phyloP scores from a whole-genome alignment of 2,797 vertebrate species.

The Pangasius macronema region DNA sequence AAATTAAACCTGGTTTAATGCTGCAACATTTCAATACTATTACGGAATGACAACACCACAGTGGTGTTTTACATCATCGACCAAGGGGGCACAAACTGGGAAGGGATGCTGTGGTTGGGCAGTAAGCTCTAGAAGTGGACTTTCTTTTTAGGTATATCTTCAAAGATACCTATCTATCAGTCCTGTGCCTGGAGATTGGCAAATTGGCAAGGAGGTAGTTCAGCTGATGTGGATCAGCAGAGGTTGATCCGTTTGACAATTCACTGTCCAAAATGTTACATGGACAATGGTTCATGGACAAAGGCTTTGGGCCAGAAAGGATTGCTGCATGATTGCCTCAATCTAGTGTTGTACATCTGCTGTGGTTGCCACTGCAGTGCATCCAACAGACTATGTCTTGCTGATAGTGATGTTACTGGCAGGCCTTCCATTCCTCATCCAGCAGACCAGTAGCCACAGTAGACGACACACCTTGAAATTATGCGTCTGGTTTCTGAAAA shows the following conservation, averaged over 20 bases:
- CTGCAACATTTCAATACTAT: neutral
- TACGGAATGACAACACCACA: neutral
- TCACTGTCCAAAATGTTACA: neutral
- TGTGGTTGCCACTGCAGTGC: neutral
- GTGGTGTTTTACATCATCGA: neutral
- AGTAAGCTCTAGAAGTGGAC: neutral
- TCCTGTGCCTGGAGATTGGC: neutral
- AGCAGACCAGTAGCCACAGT: neutral
- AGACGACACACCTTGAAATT: neutral
- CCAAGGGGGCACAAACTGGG: neutral
- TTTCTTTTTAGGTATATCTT: neutral
- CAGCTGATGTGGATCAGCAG: neutral
- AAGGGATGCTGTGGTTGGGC: neutral
- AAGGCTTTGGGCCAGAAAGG: neutral
- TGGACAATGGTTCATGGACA: neutral
- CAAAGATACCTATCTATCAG: neutral
- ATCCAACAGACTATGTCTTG: neutral
- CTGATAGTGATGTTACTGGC: neutral
- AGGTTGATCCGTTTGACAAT: neutral
- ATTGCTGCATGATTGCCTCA: neutral
- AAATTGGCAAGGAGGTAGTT: neutral
- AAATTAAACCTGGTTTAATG: neutral
- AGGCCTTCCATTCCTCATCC: neutral
- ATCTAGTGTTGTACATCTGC: neutral
- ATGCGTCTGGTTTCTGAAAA: neutral